Evolutionary conservation across 2,888 invertebrate species (phyloP), one percentile per base, ranked within the genome.

Genomic region (Caenorhabditis becei): DNA sequence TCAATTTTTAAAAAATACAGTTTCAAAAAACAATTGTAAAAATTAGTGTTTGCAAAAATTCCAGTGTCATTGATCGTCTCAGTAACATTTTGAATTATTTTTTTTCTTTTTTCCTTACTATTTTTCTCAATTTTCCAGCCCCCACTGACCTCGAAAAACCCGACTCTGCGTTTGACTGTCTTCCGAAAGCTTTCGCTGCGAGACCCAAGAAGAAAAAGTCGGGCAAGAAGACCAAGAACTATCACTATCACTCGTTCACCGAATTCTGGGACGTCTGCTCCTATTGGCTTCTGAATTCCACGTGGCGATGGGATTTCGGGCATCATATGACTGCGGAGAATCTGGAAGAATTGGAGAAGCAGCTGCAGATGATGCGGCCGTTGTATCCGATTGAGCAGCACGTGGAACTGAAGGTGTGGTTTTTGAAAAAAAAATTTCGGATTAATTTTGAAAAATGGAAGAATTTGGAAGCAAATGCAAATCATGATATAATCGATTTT

Each of bases 291-390:
- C 41, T 59, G 7, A 72, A 80, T 28, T 51, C 47, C 23, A 82
- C 82, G 1, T 85, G 81, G 83, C 18, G 77, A 11, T 53, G 63
- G 18, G 81, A 83, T 62, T 77, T 63, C 37, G 71, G 75, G 7
- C 58, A 71, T 11, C 62, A 69, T 16, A 82, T 83, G 82, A 61
- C 58, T 7, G 62, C 59, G 41, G 65, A 74, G 14, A 59, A 77
- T 20, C 58, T 26, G 24, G 28, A 66, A 2, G 18, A 47, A 11
- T 7, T 82, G 16, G n/a, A 32, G 20, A 35, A 70, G 2, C 41
- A 70, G 35, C 59, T 70, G 16, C 47, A 49, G 5, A 26, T 58
- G 3, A 44, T 47, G 56, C 53, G 61, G 24, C 80, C 77, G 26
- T n/a, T 63, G 18, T 66, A 62, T 56, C 56, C 72, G 1, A 70